These are phyloP conservation scores for Lamellibrachia satsuma DNA, from an alignment of 2,888 invertebrate genomes.

Conservation along the genomic window DNA sequence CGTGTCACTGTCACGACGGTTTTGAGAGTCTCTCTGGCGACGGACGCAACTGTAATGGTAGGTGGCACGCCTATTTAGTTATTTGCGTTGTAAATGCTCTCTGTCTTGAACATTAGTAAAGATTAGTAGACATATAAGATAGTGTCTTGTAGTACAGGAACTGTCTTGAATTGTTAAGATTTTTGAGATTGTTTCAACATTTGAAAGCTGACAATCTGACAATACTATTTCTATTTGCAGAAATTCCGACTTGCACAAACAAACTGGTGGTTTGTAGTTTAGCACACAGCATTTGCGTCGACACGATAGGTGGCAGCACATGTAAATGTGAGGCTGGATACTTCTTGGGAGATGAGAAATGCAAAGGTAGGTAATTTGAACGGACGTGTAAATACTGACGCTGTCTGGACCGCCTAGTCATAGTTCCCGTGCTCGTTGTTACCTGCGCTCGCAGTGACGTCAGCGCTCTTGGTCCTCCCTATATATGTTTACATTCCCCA, in stretches of 20 bases:
- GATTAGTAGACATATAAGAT: too few species aligned
- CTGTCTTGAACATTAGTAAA: too few species aligned
- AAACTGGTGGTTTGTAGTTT: not conserved
- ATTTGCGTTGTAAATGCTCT: not conserved
- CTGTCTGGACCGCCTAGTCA: too few species aligned
- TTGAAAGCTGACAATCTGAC: not conserved
- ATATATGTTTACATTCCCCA: too few species aligned
- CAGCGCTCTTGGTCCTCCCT: too few species aligned
- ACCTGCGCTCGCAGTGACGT: too few species aligned
- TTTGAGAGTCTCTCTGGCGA: conserved; percentile 8
- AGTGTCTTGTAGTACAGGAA: too few species aligned
- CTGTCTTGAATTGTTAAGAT: too few species aligned
- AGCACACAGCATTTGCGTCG: conserved; percentile 21
- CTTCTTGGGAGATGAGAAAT: not conserved
- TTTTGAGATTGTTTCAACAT: too few species aligned
- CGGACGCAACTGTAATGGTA: not conserved
- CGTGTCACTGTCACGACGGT: conserved; percentile 26
- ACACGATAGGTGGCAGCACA: not conserved
- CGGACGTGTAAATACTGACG: too few species aligned
- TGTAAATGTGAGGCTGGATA: conserved; percentile 19
- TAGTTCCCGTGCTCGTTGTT: too few species aligned
- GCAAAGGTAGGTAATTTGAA: not conserved
- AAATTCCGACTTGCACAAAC: conserved; percentile 22
- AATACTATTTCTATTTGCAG: not conserved
- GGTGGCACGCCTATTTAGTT: not conserved